phyloP scores from a whole-genome alignment of 2,113 vertebrate species.

The Ia io region DNA sequence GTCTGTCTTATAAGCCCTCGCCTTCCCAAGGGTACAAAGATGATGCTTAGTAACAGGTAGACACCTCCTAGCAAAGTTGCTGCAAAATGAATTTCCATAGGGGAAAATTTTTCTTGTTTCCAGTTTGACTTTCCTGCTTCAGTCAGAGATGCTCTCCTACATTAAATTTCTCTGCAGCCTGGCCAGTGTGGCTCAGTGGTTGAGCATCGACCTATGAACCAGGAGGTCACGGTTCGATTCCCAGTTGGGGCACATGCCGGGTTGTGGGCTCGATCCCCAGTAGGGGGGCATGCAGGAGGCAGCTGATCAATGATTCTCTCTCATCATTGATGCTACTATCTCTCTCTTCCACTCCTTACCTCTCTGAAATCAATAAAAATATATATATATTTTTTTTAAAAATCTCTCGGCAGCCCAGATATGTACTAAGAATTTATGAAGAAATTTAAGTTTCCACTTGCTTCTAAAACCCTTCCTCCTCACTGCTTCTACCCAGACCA shows the following conservation, averaged over 20 bases:
- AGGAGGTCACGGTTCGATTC: too few relatives aligned
- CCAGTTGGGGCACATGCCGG: too few relatives aligned
- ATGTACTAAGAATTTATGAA: neutral
- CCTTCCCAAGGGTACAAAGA: neutral
- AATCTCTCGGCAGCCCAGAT: neutral
- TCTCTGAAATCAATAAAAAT: too few relatives aligned
- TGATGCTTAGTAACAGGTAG: neutral
- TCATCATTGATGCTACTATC: too few relatives aligned
- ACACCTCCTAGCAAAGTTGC: neutral
- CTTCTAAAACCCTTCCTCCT: neutral
- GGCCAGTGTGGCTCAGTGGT: too few relatives aligned
- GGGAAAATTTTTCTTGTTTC: neutral
- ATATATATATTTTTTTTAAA: neutral
- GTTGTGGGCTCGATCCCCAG: too few relatives aligned
- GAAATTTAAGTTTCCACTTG: neutral
- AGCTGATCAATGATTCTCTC: too few relatives aligned
- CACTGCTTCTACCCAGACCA: neutral
- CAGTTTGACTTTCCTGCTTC: constrained; percentile 11
- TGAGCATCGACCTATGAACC: too few relatives aligned
- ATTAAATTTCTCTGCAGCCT: neutral
- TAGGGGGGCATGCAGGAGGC: too few relatives aligned
- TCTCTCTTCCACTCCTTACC: too few relatives aligned
- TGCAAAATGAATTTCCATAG: neutral
- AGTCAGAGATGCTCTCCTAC: neutral
- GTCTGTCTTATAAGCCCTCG: neutral